phyloP scores from a whole-genome alignment of 2,888 invertebrate genomes.

The Melipona bicolor region DNA sequence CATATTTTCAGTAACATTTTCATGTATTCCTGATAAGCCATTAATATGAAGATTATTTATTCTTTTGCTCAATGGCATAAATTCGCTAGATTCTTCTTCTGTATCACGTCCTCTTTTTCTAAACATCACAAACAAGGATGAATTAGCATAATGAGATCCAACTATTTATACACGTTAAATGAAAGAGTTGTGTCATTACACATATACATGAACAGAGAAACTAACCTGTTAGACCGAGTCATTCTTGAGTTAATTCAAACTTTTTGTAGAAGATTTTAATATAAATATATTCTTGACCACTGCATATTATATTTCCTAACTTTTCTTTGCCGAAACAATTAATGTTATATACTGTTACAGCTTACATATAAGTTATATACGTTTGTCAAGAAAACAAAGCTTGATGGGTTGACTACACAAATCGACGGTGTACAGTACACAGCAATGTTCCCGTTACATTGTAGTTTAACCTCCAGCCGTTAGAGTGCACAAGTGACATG shows the following conservation, averaged over 20 bases:
- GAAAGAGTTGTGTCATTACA: constrained; percentile 40
- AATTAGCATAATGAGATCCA: constrained; percentile 32
- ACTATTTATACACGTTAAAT: neutral
- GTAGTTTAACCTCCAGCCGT: constrained; percentile 29
- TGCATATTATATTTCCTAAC: constrained; percentile 37
- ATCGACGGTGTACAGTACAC: constrained; percentile 33
- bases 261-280: constrained; percentile 33
- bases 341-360: constrained; percentile 12
- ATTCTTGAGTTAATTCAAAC: constrained; percentile 64
- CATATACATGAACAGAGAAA: constrained; percentile 69
- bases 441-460: constrained; percentile 2
- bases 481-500: constrained; percentile 49
- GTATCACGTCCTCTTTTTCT: constrained; percentile 91
- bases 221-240: constrained; percentile 82
- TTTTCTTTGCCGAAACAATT: constrained; percentile 2
- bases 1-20: constrained; percentile 72
- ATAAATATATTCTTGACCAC: constrained; percentile 18
- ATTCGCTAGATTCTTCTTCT: constrained; percentile 90
- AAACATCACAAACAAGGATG: constrained; percentile 33
- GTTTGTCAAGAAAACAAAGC: constrained; percentile 49
- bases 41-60: constrained; percentile 95
- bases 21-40: constrained; percentile 80
- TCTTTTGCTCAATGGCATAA: constrained; percentile 94
- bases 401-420: constrained; percentile 22
- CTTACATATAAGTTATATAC: constrained; percentile 21